Percentiles rank a stretch among this genome's conserved stretches.
These are phyloP conservation scores for Piliocolobus tephrosceles DNA, from an alignment of 2,113 vertebrate species.

Conservation along the genomic window DNA sequence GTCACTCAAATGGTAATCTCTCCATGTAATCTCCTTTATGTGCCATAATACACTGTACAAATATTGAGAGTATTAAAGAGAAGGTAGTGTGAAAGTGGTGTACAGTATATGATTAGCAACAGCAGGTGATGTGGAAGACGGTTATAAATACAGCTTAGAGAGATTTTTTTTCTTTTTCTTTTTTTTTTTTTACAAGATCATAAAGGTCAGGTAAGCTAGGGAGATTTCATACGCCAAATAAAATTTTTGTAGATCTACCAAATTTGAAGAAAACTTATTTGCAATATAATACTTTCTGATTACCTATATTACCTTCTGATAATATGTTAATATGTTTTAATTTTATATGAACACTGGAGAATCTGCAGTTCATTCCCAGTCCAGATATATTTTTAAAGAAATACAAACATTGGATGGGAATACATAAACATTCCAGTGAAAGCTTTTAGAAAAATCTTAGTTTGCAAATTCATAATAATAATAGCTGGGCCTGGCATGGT, in stretches of 20 bases:
- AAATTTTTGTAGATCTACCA: background rate
- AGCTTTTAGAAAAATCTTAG: background rate
- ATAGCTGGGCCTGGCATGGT: background rate
- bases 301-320: background rate
- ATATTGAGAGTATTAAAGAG: background rate
- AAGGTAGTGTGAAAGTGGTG: background rate
- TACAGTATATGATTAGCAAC: background rate
- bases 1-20: background rate
- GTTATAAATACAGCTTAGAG: background rate
- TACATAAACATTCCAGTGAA: background rate
- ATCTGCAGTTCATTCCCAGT: background rate
- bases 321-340: background rate
- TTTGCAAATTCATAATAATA: background rate
- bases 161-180: no score
- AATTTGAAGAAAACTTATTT: background rate
- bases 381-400: background rate
- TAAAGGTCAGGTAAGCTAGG: no score
- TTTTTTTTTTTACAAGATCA: no score
- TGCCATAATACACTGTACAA: background rate
- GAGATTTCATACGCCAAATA: background rate
- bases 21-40: background rate
- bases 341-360: background rate
- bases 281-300: background rate
- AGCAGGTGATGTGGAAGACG: background rate
- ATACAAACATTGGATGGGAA: background rate